A percentile compares a stretch with the other conserved stretches of the same genome.
These are phyloP conservation scores for Actinia tenebrosa DNA, from an alignment of 64 coral and sea anemone genomes.

Conservation along the genomic window DNA sequence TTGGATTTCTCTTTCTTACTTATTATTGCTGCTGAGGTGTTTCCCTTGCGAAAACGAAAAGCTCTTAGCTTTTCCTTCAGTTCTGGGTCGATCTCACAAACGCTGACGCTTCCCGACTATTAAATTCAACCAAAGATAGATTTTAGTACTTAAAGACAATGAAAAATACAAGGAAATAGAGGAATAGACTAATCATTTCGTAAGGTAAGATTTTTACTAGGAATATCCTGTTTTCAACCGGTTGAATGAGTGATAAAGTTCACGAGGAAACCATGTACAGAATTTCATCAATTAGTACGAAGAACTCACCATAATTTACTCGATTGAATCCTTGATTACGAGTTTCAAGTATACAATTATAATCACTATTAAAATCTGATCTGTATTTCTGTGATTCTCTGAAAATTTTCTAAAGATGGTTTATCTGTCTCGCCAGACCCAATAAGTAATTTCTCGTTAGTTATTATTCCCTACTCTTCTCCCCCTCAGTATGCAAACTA, in stretches of 20 bases:
- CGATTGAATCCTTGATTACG: not conserved
- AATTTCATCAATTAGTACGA: not conserved
- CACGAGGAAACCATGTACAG: not conserved
- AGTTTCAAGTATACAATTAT: not conserved
- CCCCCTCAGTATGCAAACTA: not conserved
- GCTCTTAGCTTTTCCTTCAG: conserved; percentile 17
- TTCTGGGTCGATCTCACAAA: conserved; percentile 68
- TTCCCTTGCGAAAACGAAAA: conserved; percentile 60
- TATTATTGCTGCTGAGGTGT: conserved; percentile 59
- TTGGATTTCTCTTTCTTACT: conserved; percentile 22
- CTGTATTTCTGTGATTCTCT: not conserved
- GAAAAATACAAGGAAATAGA: not conserved
- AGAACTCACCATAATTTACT: not conserved
- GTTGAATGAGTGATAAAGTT: not conserved
- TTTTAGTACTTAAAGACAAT: not conserved
- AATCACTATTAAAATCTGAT: not conserved
- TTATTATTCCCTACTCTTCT: not conserved
- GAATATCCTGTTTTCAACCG: not conserved
- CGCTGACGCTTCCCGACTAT: not conserved
- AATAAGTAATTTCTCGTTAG: not conserved
- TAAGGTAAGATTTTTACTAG: not conserved
- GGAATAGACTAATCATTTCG: not conserved
- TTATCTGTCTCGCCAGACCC: not conserved
- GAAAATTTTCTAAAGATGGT: not conserved
- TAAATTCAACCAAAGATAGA: not conserved